These are phyloP conservation scores for Muraenolepis orangiensis DNA, from an alignment of 2,797 vertebrate genomes.

Conservation along the genomic window DNA sequence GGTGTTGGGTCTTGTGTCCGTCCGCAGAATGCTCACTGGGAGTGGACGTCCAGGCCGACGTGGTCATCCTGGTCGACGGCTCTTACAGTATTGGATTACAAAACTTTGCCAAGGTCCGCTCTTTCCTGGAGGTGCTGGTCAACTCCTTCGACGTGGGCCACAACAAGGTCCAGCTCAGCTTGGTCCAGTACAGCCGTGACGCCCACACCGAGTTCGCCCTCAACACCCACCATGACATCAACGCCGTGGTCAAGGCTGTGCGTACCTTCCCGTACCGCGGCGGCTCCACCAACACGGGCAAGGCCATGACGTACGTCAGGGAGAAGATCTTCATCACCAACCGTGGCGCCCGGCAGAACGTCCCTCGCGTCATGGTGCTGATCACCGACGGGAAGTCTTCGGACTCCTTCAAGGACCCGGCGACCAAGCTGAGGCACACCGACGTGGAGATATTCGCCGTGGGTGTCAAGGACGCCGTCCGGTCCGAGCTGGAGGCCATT, in stretches of 20 bases:
- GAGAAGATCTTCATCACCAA: slow-evolving; percentile 86
- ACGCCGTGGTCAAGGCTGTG: slow-evolving; percentile 87
- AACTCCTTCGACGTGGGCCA: slow-evolving; percentile 94
- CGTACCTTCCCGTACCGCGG: slow-evolving; percentile 95
- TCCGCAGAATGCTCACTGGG: slow-evolving; percentile 91
- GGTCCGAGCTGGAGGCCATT: slow-evolving; percentile 92
- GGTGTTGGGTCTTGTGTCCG: slow-evolving; percentile 49
- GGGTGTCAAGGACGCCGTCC: slow-evolving; percentile 96
- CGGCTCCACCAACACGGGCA: slow-evolving; percentile 97
- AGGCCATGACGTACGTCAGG: slow-evolving; percentile 93
- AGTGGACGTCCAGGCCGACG: slow-evolving; percentile 95
- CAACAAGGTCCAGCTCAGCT: slow-evolving; percentile 90
- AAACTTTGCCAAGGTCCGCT: slow-evolving; percentile 98
- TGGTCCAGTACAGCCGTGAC: slow-evolving; percentile 98
- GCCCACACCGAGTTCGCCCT: slow-evolving; percentile 93
- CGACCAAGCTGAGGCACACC: slow-evolving; percentile 84
- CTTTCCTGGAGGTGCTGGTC: slow-evolving; percentile 93
- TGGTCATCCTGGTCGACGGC: slow-evolving; percentile 96
- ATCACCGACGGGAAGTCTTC: slow-evolving; percentile 99
- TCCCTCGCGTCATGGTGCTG: slow-evolving; percentile 96
- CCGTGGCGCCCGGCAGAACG: slow-evolving; percentile 88
- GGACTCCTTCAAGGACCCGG: slow-evolving; percentile 92
- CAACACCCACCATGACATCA: slow-evolving; percentile 87
- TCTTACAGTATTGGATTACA: slow-evolving; percentile 98
- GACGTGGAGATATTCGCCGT: slow-evolving; percentile 99